Conservation (phyloP, 2,113 vertebrate genomes). For the Gnathonemus longibarbis region DNA sequence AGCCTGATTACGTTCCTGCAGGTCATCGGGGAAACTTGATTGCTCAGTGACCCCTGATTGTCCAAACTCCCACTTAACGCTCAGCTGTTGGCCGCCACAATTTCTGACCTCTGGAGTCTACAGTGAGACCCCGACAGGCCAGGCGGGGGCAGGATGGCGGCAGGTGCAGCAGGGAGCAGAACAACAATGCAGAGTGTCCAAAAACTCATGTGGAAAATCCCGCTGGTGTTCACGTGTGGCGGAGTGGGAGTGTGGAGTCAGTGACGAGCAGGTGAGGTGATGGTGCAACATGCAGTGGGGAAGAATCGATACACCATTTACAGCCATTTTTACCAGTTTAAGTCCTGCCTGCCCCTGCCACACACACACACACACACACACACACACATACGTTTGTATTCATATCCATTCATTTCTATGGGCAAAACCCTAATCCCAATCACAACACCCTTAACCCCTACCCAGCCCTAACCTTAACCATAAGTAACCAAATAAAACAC, state of each 20-base stretch:
- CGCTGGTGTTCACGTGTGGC: neutral
- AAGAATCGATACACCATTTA: conserved; percentile 44
- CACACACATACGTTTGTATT: neutral
- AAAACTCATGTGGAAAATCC: neutral
- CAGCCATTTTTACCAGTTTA: conserved; percentile 39
- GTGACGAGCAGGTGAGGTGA: conserved; percentile 32
- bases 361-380: neutral
- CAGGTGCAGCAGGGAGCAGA: neutral
- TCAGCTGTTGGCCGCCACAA: neutral
- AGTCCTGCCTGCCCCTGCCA: conserved; percentile 33
- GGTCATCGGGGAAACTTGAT: neutral
- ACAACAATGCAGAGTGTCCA: neutral
- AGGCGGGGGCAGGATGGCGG: neutral
- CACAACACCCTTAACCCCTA: neutral
- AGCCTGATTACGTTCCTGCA: neutral
- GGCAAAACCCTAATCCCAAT: neutral
- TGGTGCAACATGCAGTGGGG: conserved; percentile 30
- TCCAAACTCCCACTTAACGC: neutral
- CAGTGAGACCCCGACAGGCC: neutral
- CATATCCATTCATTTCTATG: neutral
- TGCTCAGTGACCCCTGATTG: neutral
- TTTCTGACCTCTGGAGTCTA: neutral
- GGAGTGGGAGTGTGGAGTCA: conserved; percentile 30
- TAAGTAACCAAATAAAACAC: neutral
- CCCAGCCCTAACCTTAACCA: neutral